Percentiles rank a stretch among this genome's conserved stretches.
These are phyloP conservation scores for Sebastiscus tertius DNA, from an alignment of 2,797 vertebrate species.

Conservation along the genomic window DNA sequence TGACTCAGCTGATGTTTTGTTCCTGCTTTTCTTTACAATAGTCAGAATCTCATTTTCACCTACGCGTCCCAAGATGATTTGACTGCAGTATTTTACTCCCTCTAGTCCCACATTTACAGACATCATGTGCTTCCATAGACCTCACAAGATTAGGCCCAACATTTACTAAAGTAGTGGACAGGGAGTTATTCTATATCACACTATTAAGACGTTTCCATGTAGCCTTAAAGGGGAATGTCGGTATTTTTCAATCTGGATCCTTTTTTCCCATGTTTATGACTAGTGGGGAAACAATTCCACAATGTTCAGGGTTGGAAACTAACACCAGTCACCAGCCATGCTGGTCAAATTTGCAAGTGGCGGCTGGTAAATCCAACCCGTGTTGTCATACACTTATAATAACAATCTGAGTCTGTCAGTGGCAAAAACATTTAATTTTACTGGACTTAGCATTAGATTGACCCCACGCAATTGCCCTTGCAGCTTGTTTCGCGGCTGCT, in stretches of 20 bases:
- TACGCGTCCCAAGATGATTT: not conserved
- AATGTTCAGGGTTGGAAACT: too few species aligned
- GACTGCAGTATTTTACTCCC: not conserved
- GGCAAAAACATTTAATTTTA: too few species aligned
- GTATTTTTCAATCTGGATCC: too few species aligned
- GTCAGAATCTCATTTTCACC: not conserved
- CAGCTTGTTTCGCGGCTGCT: too few species aligned
- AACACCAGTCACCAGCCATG: too few species aligned
- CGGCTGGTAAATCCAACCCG: too few species aligned
- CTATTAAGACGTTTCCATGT: not conserved
- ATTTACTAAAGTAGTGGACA: not conserved
- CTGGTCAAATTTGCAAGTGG: too few species aligned
- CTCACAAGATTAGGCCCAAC: not conserved
- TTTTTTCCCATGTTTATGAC: too few species aligned
- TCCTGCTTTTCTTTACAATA: not conserved
- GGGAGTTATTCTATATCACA: slow-evolving; percentile 1
- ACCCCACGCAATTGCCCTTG: too few species aligned
- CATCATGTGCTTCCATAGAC: not conserved
- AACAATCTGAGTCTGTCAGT: too few species aligned
- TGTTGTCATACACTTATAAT: accelerated
- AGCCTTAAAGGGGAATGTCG: not conserved
- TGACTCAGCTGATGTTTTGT: not conserved
- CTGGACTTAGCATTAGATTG: accelerated
- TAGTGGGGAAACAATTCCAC: too few species aligned
- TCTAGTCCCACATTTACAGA: not conserved